These are phyloP conservation scores for Eudyptes chrysolophus DNA, from an alignment of 2,113 vertebrate species.

Conservation along the genomic window DNA sequence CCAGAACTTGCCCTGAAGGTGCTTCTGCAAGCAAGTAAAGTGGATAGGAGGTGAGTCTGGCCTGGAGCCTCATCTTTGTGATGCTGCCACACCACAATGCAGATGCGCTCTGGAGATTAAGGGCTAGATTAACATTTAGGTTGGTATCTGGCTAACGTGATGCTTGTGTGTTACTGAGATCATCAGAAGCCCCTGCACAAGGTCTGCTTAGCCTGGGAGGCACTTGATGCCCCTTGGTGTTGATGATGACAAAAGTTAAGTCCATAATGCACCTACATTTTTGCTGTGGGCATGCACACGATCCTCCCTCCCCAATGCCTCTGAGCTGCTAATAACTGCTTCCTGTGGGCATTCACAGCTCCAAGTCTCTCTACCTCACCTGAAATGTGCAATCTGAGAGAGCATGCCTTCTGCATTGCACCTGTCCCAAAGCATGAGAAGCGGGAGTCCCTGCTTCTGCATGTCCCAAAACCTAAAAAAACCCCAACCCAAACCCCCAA, in stretches of 20 bases:
- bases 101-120: background rate
- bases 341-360: background rate
- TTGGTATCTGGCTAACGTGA: background rate
- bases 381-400: background rate
- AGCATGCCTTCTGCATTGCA: background rate
- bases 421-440: background rate
- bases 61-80: background rate
- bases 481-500: rapidly evolving
- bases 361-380: background rate
- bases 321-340: background rate
- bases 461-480: background rate
- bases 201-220: background rate
- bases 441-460: background rate
- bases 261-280: background rate
- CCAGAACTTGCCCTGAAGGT: background rate
- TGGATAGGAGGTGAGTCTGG: background rate
- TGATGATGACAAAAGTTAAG: background rate
- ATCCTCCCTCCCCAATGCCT: background rate
- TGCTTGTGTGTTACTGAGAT: background rate
- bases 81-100: background rate
- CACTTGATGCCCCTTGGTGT: background rate
- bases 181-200: background rate
- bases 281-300: background rate
- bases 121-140: background rate
- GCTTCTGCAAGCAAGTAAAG: background rate